These are phyloP conservation scores for Lepidurus apus DNA, from an alignment of 1,140 invertebrate species.

Conservation along the genomic window DNA sequence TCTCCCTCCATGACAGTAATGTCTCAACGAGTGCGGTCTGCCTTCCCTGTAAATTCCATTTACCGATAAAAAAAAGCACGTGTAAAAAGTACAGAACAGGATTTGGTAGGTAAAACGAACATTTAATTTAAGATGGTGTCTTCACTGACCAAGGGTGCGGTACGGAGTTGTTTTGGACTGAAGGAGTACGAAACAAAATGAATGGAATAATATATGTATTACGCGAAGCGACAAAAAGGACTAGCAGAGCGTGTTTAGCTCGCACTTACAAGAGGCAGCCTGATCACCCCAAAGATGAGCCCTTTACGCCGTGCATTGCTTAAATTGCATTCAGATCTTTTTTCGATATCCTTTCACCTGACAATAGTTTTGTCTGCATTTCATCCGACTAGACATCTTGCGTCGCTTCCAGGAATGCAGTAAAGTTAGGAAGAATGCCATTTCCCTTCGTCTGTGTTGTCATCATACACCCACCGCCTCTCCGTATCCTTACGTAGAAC, in stretches of 20 bases:
- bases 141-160: too few relatives aligned
- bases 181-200: background rate
- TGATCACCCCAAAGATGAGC: background rate
- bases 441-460: background rate
- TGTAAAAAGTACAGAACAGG: too few relatives aligned
- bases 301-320: slow-evolving; percentile 5
- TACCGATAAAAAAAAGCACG: too few relatives aligned
- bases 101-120: too few relatives aligned
- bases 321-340: slow-evolving; percentile 8
- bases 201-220: slow-evolving; percentile 16
- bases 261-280: background rate
- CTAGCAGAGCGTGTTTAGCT: slow-evolving; percentile 6
- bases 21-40: too few relatives aligned
- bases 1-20: too few relatives aligned
- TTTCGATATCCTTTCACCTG: background rate
- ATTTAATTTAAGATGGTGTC: too few relatives aligned
- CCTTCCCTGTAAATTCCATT: too few relatives aligned
- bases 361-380: background rate
- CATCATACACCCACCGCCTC: background rate
- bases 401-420: slow-evolving; percentile 11
- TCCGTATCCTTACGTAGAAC: background rate
- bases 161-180: too few relatives aligned
- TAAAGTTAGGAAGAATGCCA: slow-evolving; percentile 1
- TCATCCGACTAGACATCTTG: slow-evolving; percentile 9
- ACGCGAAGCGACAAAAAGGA: slow-evolving; percentile 9